These are phyloP conservation scores for Neocloeon triangulifer DNA, from an alignment of 1,140 invertebrate genomes.

Conservation along the genomic window DNA sequence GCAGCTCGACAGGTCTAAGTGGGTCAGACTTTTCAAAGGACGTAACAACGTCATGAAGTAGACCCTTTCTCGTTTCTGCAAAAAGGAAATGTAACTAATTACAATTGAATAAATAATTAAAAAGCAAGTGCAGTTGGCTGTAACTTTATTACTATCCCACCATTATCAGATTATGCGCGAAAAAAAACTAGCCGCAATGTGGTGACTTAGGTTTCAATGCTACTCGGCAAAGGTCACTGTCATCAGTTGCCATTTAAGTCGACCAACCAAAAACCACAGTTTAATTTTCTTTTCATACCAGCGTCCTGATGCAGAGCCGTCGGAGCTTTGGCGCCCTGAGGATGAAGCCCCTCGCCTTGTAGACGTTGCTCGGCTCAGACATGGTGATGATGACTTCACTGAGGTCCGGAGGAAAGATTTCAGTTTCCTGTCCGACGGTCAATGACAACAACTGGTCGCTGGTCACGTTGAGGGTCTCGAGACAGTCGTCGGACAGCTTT, in stretches of 20 bases:
- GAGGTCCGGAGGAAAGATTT: slow-evolving; percentile 8
- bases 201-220: slow-evolving; percentile 1
- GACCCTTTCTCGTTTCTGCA: too few relatives aligned
- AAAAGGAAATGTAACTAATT: too few relatives aligned
- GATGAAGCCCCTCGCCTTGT: slow-evolving; percentile 23
- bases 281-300: slow-evolving; percentile 18
- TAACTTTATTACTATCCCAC: too few relatives aligned
- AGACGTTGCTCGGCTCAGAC: slow-evolving; percentile 14
- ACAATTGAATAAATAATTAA: too few relatives aligned
- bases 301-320: slow-evolving; percentile 30
- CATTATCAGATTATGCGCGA: too few relatives aligned
- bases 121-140: too few relatives aligned
- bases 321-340: slow-evolving; percentile 39
- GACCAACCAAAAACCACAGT: too few relatives aligned
- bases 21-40: slow-evolving; percentile 34
- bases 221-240: too few relatives aligned
- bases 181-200: background rate
- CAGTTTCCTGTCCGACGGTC: slow-evolving; percentile 14
- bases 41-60: slow-evolving; percentile 27
- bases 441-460: slow-evolving; percentile 16
- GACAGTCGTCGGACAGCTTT: slow-evolving; percentile 30
- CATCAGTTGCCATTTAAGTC: too few relatives aligned
- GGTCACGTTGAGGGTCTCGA: slow-evolving; percentile 29
- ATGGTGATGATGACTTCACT: background rate
- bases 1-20: slow-evolving; percentile 61